A percentile compares a stretch with the other conserved stretches of the same genome.
Conservation (phyloP, 2,888 invertebrate species). For the Ceratothoa steindachneri region DNA sequence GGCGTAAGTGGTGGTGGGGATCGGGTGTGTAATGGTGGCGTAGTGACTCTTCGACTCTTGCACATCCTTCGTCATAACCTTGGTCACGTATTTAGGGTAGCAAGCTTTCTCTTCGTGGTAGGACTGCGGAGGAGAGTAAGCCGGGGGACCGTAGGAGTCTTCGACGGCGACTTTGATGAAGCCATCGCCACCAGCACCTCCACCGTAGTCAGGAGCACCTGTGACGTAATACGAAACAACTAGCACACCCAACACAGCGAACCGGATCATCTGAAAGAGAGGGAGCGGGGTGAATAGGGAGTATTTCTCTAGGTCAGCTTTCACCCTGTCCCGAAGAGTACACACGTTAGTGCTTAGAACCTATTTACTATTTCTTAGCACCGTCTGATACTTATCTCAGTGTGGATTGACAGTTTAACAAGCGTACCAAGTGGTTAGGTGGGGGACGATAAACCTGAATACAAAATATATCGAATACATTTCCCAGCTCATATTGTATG, state of each 20-base stretch:
- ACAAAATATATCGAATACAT: too few species aligned
- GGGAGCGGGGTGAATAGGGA: too few species aligned
- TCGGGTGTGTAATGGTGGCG: conserved; percentile 25
- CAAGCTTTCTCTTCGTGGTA: conserved; percentile 41
- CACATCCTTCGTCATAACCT: conserved; percentile 45
- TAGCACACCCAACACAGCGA: conserved; percentile 44
- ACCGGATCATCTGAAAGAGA: conserved; percentile 40
- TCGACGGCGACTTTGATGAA: conserved; percentile 38
- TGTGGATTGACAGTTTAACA: too few species aligned
- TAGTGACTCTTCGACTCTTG: conserved; percentile 38
- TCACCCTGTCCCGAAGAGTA: too few species aligned
- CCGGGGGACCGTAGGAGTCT: conserved; percentile 17
- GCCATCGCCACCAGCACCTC: conserved; percentile 18
- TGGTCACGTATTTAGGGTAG: conserved; percentile 40
- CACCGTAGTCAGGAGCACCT: conserved; percentile 30
- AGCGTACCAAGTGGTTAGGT: too few species aligned
- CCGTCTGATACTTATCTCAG: too few species aligned
- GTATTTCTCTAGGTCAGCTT: too few species aligned
- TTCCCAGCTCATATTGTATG: too few species aligned
- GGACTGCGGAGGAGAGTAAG: conserved; percentile 11
- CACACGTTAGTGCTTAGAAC: too few species aligned
- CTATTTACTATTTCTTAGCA: too few species aligned
- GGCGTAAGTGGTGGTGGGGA: conserved; percentile 38
- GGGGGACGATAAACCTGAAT: too few species aligned
- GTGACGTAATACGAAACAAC: conserved; percentile 23